A percentile compares a stretch with the other conserved stretches of the same genome.
Conservation (phyloP, 2,797 vertebrate species). For the Hybognathus amarus region DNA sequence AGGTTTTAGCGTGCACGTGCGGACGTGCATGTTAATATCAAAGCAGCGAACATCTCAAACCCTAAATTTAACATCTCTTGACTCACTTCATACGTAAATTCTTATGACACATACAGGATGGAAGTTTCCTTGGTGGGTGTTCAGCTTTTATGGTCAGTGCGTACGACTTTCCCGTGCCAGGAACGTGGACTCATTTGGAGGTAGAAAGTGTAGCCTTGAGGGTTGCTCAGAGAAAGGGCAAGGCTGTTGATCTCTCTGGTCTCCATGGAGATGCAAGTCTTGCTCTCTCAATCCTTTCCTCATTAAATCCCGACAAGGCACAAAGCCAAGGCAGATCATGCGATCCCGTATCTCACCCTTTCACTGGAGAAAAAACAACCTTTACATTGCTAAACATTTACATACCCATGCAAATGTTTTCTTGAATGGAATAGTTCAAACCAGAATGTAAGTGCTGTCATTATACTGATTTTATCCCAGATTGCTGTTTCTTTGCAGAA, state of each 20-base stretch:
- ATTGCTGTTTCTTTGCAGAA: not conserved
- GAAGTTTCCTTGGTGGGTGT: not conserved
- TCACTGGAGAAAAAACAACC: not conserved
- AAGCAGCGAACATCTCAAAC: not conserved
- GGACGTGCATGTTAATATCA: constrained; percentile 19
- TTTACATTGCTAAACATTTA: not conserved
- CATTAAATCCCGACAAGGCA: constrained; percentile 43
- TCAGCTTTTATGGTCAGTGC: not conserved
- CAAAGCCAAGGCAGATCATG: constrained; percentile 28
- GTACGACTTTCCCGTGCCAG: constrained; percentile 5
- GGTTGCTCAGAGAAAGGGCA: constrained; percentile 48
- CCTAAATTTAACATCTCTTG: not conserved
- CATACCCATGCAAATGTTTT: not conserved
- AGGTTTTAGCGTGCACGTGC: not conserved
- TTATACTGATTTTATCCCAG: not conserved
- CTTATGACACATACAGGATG: not conserved
- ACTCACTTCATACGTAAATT: not conserved
- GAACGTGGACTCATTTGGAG: constrained; percentile 23
- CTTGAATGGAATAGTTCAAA: not conserved
- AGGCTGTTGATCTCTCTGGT: constrained; percentile 51
- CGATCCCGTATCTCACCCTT: constrained; percentile 1
- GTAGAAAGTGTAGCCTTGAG: constrained; percentile 44
- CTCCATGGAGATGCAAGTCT: constrained; percentile 64
- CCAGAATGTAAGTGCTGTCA: not conserved
- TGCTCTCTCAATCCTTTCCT: constrained; percentile 51